phyloP scores from a whole-genome alignment of 2,797 vertebrate species.

The Manis javanica region DNA sequence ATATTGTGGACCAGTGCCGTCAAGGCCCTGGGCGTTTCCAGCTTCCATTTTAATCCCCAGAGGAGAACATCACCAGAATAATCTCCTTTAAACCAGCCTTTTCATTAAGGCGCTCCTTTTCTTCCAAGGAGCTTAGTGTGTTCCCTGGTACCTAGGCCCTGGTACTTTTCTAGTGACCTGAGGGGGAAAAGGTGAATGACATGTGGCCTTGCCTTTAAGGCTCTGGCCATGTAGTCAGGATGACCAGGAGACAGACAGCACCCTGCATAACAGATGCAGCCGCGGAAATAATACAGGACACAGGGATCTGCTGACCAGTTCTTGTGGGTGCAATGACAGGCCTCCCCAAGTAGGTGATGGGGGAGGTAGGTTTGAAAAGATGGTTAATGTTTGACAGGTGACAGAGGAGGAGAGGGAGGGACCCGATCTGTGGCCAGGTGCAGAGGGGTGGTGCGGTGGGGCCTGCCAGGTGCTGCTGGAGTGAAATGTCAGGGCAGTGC shows the following conservation, averaged over 20 bases:
- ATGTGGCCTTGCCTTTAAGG: background rate
- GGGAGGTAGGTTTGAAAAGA: background rate
- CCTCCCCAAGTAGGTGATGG: background rate
- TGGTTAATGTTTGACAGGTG: background rate
- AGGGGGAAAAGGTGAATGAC: background rate
- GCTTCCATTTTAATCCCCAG: background rate
- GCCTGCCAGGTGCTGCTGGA: background rate
- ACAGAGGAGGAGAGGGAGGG: background rate
- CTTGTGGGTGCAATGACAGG: background rate
- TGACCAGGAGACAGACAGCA: background rate
- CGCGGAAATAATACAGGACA: background rate
- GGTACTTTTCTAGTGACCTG: background rate
- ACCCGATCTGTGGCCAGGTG: background rate
- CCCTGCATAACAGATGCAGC: background rate
- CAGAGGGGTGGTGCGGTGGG: background rate
- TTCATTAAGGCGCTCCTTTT: background rate
- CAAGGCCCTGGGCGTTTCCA: background rate
- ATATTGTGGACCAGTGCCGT: background rate
- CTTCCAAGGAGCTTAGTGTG: background rate
- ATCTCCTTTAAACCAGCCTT: background rate
- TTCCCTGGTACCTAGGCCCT: background rate
- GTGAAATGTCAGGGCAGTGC: background rate
- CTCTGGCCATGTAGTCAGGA: background rate
- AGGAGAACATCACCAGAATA: background rate
- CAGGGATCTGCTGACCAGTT: background rate